A percentile compares a stretch with the other conserved stretches of the same genome.
These are phyloP conservation scores for Platalea minor DNA, from an alignment of 2,797 vertebrate genomes.

Conservation along the genomic window DNA sequence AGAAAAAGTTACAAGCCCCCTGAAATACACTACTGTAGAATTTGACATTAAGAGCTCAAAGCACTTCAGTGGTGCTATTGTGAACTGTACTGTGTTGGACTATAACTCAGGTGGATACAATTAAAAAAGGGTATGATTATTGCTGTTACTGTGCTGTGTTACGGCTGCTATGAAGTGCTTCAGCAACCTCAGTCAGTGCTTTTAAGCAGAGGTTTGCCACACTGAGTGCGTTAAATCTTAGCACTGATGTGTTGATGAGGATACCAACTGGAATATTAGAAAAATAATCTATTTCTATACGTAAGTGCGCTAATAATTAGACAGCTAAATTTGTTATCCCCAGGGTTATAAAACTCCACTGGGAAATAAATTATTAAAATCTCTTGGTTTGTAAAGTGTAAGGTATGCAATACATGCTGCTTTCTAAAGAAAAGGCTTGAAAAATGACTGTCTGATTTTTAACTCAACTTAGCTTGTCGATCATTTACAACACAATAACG, in stretches of 20 bases:
- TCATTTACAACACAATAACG: background rate
- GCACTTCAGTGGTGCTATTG: background rate
- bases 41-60: slow-evolving; percentile 3
- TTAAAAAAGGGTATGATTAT: slow-evolving; percentile 35
- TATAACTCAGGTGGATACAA: slow-evolving; percentile 11
- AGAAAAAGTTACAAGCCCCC: slow-evolving; percentile 20
- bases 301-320: slow-evolving; percentile 19
- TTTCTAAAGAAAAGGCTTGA: background rate
- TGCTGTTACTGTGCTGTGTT: slow-evolving; percentile 10
- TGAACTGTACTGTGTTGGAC: background rate
- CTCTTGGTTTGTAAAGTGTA: background rate
- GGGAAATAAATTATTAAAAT: slow-evolving; percentile 34
- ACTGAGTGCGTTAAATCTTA: background rate
- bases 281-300: slow-evolving; percentile 28
- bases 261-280: background rate
- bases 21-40: background rate
- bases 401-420: background rate
- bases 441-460: background rate
- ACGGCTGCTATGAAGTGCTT: slow-evolving; percentile 16
- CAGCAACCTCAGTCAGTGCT: background rate
- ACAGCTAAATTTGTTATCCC: slow-evolving; percentile 45
- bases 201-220: slow-evolving; percentile 9
- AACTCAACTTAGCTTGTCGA: background rate
- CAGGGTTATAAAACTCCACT: background rate
- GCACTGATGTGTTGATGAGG: slow-evolving; percentile 31